Conservation (phyloP, 1,140 invertebrate species). For the Elymnias hypermnestra region DNA sequence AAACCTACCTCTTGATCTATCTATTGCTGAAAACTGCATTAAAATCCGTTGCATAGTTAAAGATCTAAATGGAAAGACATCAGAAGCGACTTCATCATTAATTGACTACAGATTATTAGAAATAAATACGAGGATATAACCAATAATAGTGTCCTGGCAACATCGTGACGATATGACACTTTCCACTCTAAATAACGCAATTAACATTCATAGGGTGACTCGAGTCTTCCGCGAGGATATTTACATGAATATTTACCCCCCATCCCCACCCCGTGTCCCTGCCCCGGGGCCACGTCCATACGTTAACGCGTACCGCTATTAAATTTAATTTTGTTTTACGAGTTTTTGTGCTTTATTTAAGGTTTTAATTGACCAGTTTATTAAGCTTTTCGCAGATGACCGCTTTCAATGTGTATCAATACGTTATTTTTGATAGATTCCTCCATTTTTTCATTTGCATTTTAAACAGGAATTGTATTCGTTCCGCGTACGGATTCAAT, state of each 20-base stretch:
- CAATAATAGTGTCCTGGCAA: background rate
- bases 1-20: too few species aligned
- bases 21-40: too few species aligned
- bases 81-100: too few species aligned
- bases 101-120: too few species aligned
- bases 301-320: constrained; percentile 33
- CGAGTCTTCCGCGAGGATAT: constrained; percentile 16
- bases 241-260: constrained; percentile 23
- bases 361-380: constrained; percentile 20
- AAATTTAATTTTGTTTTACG: constrained; percentile 49
- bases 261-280: background rate
- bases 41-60: too few species aligned
- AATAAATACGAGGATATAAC: too few species aligned
- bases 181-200: constrained; percentile 12
- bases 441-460: too few species aligned
- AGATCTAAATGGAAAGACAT: too few species aligned
- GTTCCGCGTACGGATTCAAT: too few species aligned
- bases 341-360: constrained; percentile 28
- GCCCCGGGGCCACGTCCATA: constrained; percentile 17
- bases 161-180: background rate
- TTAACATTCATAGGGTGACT: constrained; percentile 25
- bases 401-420: constrained; percentile 6
- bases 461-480: too few species aligned
- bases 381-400: constrained; percentile 19
- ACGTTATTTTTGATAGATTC: too few species aligned